A percentile compares a stretch with the other conserved stretches of the same genome.
Evolutionary conservation across 2,797 vertebrate genomes (phyloP).

Genomic region (Stomatorhinus walkeri): DNA sequence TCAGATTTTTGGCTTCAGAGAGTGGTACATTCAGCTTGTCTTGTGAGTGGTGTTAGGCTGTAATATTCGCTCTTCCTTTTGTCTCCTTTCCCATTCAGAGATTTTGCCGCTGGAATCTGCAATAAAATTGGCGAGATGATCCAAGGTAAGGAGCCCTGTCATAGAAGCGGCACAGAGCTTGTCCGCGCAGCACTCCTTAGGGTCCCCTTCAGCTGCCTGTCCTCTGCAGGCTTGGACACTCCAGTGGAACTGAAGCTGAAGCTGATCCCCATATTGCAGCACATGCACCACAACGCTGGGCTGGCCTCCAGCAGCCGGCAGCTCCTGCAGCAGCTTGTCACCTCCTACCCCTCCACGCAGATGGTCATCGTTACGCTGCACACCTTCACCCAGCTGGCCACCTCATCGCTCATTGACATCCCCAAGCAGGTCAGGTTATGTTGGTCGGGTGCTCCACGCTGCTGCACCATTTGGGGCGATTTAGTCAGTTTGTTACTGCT

Average conservation of each 20-base stretch:
- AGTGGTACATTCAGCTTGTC: background rate
- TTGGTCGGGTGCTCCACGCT: background rate
- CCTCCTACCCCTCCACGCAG: constrained; percentile 86
- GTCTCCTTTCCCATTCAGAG: constrained; percentile 60
- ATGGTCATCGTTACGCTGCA: constrained; percentile 95
- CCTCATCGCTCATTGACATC: constrained; percentile 89
- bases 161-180: background rate
- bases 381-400: constrained; percentile 90
- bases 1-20: background rate
- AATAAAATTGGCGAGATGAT: constrained; percentile 99
- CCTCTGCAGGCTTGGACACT: constrained; percentile 74
- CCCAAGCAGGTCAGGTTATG: constrained; percentile 78
- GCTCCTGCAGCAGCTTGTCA: constrained; percentile 86
- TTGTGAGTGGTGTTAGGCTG: background rate
- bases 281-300: constrained; percentile 93
- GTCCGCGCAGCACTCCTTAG: background rate
- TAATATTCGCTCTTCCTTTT: background rate
- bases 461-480: background rate
- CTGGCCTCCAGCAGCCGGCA: constrained; percentile 86
- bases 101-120: constrained; percentile 97
- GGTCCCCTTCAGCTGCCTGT: background rate
- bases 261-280: constrained; percentile 90
- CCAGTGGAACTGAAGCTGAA: constrained; percentile 94
- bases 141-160: constrained; percentile 71
- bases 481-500: background rate